Conservation (phyloP, 2,888 invertebrate species). For the Plagodis dolabraria region DNA sequence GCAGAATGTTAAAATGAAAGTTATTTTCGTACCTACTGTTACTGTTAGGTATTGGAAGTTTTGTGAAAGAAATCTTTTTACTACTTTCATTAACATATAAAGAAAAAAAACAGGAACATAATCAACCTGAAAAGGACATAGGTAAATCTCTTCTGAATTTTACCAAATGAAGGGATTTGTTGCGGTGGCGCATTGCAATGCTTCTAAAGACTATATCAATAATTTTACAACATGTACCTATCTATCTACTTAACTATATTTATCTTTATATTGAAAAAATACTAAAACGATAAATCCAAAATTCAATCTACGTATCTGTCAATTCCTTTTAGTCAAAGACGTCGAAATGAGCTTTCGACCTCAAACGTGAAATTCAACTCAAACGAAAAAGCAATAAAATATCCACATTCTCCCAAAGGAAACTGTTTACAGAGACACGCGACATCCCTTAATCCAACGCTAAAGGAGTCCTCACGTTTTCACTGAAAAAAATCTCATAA, state of each 20-base stretch:
- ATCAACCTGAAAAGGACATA: too few species aligned
- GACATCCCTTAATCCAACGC: conserved; percentile 66
- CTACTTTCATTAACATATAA: too few species aligned
- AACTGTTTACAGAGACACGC: conserved; percentile 64
- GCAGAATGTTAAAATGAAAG: too few species aligned
- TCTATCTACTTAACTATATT: neutral
- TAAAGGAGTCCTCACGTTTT: conserved; percentile 60
- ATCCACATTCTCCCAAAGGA: conserved; percentile 51
- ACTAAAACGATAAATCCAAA: conserved; percentile 1
- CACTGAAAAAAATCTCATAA: conserved; percentile 71
- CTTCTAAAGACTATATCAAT: too few species aligned
- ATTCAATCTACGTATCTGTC: conserved; percentile 16
- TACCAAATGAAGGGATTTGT: too few species aligned
- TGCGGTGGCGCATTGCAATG: too few species aligned
- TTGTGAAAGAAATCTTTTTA: too few species aligned
- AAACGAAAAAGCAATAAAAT: conserved; percentile 54
- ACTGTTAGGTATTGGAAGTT: too few species aligned
- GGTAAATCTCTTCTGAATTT: too few species aligned
- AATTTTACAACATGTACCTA: too few species aligned
- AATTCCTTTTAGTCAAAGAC: conserved; percentile 7
- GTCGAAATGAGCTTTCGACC: conserved; percentile 34
- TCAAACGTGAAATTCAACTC: conserved; percentile 33
- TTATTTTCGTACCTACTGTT: too few species aligned
- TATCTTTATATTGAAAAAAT: neutral
- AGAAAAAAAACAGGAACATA: too few species aligned